Conservation (phyloP, 1,140 invertebrate species). For the Lasaia peninsularis region DNA sequence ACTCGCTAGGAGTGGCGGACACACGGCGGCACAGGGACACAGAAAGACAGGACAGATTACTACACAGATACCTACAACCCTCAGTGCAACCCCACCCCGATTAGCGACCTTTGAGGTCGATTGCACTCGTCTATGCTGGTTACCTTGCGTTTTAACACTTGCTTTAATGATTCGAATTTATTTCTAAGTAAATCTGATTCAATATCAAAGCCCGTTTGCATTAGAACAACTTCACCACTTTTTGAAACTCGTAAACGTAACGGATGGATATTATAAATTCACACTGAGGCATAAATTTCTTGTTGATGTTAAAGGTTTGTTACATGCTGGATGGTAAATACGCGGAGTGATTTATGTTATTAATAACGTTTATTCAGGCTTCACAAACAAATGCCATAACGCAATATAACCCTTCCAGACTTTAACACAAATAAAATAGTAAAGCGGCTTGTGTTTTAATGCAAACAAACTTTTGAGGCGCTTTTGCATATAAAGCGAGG, state of each 20-base stretch:
- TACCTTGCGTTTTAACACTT: constrained; percentile 75
- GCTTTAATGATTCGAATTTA: constrained; percentile 63
- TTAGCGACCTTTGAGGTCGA: constrained; percentile 60
- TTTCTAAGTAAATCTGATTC: constrained; percentile 53
- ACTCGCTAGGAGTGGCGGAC: constrained; percentile 90
- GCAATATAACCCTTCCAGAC: constrained; percentile 76
- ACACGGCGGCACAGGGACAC: constrained; percentile 83
- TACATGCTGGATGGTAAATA: constrained; percentile 55
- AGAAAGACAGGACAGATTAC: constrained; percentile 85
- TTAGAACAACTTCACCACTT: constrained; percentile 74
- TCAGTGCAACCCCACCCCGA: constrained; percentile 74
- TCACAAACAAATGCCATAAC: constrained; percentile 73
- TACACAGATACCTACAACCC: constrained; percentile 82
- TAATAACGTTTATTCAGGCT: constrained; percentile 36
- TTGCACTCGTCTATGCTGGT: constrained; percentile 69
- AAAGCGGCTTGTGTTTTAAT: constrained; percentile 77
- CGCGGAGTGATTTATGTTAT: constrained; percentile 46
- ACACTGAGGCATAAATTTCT: not conserved
- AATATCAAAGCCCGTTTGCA: constrained; percentile 71
- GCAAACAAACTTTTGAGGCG: constrained; percentile 77
- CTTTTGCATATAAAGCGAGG: constrained; percentile 77
- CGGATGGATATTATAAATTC: not conserved
- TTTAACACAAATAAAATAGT: constrained; percentile 75
- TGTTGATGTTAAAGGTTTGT: constrained; percentile 16
- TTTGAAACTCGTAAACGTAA: constrained; percentile 22